These are phyloP conservation scores for Hippasteria phrygiana DNA, from an alignment of 53 echinoderm and acorn worm genomes.

Conservation along the genomic window DNA sequence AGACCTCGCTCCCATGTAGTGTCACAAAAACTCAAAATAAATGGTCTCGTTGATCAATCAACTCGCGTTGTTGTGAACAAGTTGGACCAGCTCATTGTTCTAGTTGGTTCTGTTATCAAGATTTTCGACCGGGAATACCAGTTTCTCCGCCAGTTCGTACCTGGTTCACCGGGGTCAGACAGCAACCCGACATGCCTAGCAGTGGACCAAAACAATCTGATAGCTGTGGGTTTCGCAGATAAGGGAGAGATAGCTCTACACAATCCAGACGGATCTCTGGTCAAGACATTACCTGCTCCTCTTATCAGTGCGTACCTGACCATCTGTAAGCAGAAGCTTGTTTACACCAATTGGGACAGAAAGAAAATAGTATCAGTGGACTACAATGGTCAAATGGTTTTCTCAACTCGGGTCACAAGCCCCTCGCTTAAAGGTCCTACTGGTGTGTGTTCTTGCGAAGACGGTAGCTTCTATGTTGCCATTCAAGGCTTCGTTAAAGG, in stretches of 20 bases:
- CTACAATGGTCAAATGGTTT: slow-evolving; percentile 6
- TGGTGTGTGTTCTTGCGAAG: not conserved
- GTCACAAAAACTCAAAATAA: not conserved
- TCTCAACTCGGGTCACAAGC: not conserved
- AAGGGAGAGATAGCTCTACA: slow-evolving; percentile 32
- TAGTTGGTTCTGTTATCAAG: not conserved
- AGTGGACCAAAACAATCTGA: slow-evolving; percentile 29
- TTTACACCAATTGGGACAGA: slow-evolving; percentile 15
- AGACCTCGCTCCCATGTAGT: not conserved
- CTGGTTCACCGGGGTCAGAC: not conserved
- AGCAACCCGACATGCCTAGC: slow-evolving; percentile 30
- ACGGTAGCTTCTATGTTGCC: slow-evolving; percentile 34
- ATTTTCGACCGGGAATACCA: not conserved
- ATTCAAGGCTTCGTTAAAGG: not conserved
- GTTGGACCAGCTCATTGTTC: slow-evolving; percentile 12
- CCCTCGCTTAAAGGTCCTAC: not conserved
- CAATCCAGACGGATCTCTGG: slow-evolving; percentile 26
- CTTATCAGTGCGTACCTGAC: not conserved
- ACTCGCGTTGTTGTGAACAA: slow-evolving; percentile 13
- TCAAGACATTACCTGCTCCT: slow-evolving; percentile 15
- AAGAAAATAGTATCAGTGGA: slow-evolving; percentile 8
- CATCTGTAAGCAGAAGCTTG: not conserved
- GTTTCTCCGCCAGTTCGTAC: slow-evolving; percentile 18
- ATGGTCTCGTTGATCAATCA: not conserved
- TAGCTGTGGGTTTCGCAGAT: slow-evolving; percentile 13